Percentiles rank a stretch among this genome's conserved stretches.
Evolutionary conservation across 1,140 invertebrate genomes (phyloP).

Genomic region (Cotesia chilonis): DNA sequence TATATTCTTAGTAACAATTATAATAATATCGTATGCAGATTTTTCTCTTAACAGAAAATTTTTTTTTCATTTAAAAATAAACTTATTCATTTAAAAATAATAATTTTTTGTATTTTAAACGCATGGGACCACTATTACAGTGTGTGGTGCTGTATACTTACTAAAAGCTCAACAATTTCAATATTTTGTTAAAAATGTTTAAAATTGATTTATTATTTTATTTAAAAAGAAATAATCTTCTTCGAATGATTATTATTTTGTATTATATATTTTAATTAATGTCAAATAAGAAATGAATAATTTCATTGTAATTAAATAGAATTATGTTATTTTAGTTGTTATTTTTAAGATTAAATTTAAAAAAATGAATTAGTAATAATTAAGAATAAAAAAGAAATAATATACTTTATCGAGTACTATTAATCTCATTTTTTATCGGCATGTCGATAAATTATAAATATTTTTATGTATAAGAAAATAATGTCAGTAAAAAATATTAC

Average conservation of each 20-base stretch:
- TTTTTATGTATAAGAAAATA: too few species aligned
- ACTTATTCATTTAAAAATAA: neutral
- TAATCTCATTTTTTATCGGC: too few species aligned
- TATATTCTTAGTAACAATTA: too few species aligned
- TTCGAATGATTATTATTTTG: constrained; percentile 4
- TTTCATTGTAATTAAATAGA: neutral
- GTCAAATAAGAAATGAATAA: neutral
- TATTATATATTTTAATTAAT: constrained; percentile 13
- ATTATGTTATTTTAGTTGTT: neutral
- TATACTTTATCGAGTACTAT: too few species aligned
- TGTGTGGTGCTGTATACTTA: constrained; percentile 1
- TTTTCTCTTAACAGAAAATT: neutral
- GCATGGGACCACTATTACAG: neutral
- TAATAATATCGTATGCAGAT: too few species aligned
- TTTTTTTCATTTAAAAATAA: neutral
- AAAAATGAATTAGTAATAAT: too few species aligned
- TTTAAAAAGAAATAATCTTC: neutral
- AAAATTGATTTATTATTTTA: too few species aligned
- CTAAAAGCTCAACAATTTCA: neutral
- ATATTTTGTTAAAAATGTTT: neutral
- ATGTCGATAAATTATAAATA: too few species aligned
- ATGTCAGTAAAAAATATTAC: too few species aligned
- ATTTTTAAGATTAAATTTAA: too few species aligned
- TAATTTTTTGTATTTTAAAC: too few species aligned
- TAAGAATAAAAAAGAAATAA: too few species aligned